Evolutionary conservation across 2,797 vertebrate genomes (phyloP), one percentile per base, ranked within the genome.

Genomic region (Chloroceryle inda): DNA sequence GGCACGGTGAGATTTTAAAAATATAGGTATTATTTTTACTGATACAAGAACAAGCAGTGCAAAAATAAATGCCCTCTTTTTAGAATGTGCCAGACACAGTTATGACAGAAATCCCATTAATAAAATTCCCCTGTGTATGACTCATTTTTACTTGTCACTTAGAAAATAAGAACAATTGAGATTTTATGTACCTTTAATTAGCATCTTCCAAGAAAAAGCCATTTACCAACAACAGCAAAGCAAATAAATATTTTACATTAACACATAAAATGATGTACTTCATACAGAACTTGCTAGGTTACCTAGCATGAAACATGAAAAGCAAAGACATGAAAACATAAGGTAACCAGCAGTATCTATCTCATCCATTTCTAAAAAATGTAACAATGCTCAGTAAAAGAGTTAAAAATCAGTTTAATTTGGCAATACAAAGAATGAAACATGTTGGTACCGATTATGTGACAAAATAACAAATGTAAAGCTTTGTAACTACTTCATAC

Each of bases 61-160:
- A 87, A 88, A 96, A 96, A 63, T 85, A 95, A 96, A 42, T 92
- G 71, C 33, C 78, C 81, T 67, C 86, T 71, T 95, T 92, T 45
- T 56, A 83, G 49, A 92, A 89, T 0, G 11, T 67, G 59, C 73
- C 67, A 91, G 76, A 89, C 42, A 73, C 4, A 69, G 62, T 53
- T 88, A 77, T 49, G 45, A 90, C 47, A 92, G 86, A 96, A 93
- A 93, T 44, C 29, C 76, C 74, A 91, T 89, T 85, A 93, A 86
- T 13, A 74, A 90, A 92, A 95, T 81, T 90, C 69, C 59, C 85
- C 44, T 59, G 42, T 16, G 66, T 44, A 69, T 63, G 74, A 91
- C 77, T 96, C 74, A 90, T 82, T 93, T 95, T 87, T 35, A 86
- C 55, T 76, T 90, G 67, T 77, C 84, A 85, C 24, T 87, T 93